Percentiles rank a stretch among this genome's conserved stretches.
phyloP scores from a whole-genome alignment of 2,113 vertebrate species.

The Naja naja region DNA sequence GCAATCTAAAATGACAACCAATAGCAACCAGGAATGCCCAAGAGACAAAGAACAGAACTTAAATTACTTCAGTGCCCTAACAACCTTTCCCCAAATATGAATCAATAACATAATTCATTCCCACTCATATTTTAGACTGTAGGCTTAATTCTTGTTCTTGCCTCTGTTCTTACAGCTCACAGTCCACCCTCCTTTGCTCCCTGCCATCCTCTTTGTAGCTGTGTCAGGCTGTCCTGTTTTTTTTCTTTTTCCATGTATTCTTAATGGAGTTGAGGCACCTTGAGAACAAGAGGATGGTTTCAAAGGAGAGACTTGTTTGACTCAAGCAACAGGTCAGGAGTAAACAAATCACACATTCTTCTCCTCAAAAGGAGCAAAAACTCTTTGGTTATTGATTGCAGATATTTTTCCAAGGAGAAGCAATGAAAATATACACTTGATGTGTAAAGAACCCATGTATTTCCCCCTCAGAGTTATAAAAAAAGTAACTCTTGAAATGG shows the following conservation, averaged over 20 bases:
- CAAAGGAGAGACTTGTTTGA: background rate
- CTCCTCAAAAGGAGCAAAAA: background rate
- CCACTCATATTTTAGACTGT: background rate
- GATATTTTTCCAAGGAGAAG: background rate
- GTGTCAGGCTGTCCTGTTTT: background rate
- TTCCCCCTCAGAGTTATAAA: background rate
- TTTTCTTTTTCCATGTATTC: background rate
- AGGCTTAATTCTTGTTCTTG: background rate
- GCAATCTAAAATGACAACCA: constrained; percentile 14
- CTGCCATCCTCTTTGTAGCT: background rate
- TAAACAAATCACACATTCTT: background rate
- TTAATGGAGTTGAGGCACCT: background rate
- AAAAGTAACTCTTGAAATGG: background rate
- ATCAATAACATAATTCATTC: background rate
- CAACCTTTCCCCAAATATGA: background rate
- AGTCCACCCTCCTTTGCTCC: background rate
- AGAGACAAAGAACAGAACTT: constrained; percentile 3
- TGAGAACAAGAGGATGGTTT: background rate
- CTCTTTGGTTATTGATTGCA: background rate
- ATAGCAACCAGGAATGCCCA: constrained; percentile 4
- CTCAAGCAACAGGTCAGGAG: background rate
- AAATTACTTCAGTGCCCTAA: background rate
- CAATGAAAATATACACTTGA: background rate
- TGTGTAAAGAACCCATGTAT: background rate
- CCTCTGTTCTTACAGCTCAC: background rate